Evolutionary conservation across 2,888 invertebrate genomes (phyloP), one percentile per base, ranked within the genome.

Genomic region (Torymus aiolomorphi): DNA sequence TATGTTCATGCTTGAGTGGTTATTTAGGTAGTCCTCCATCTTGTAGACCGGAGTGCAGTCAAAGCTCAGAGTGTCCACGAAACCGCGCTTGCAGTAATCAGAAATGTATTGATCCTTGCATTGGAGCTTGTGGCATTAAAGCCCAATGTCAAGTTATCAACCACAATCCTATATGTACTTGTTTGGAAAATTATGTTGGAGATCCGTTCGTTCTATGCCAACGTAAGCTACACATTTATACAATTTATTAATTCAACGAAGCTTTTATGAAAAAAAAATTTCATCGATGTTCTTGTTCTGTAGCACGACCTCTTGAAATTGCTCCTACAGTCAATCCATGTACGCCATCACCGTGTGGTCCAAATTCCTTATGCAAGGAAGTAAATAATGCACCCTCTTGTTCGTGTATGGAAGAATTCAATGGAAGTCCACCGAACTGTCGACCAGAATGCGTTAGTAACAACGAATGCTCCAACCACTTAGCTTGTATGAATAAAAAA

Each of bases 311-410:
- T 13, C 14, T 20, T 57, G 2, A 13, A 80, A 74, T 67, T n/a
- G 31, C 57, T 59, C 70, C 81, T 18, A 12, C 49, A 51, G n/a
- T 49, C 72, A 91, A 92, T 84, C 91, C 91, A 70, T 89, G 92
- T 84, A 86, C 91, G 86, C 91, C 91, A 84, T 91, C 91, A 24
- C 91, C 91, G 10, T 92, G 92, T 82, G 92, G 92, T 59, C 90
- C 91, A 10, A 91, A 92, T 80, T 87, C 92, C 2, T 88, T 90
- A 84, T 92, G 91, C 81, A 88, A 88, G 87, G 88, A 88, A 13
- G 84, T 90, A 18, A 91, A 91, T 61, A 92, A 92, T 83, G 88
- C 89, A n/a, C 92, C 92, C 1, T 92, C 92, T 16, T 93, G 93
- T 83, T 91, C 92, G 20, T 93, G 93, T 86, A 85, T 91, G 42